Conservation (phyloP, 2,888 invertebrate genomes). For the Tromatobia lineatoria region DNA sequence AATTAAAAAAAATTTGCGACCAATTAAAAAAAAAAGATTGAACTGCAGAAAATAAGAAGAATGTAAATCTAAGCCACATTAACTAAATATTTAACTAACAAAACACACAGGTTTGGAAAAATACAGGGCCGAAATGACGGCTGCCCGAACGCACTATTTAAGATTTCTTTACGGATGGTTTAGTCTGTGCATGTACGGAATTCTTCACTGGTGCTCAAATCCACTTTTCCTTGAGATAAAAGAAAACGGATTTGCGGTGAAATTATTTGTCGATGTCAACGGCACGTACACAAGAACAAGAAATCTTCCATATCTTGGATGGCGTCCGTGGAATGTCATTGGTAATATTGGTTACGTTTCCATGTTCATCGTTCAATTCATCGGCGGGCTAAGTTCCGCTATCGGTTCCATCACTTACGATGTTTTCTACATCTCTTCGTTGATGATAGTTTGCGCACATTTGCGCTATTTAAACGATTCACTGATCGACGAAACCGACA, state of each 20-base stretch:
- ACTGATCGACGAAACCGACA: conserved; percentile 50
- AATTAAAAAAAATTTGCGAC: too few relatives aligned
- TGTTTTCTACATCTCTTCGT: conserved; percentile 70
- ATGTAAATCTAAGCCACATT: too few relatives aligned
- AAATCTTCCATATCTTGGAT: conserved; percentile 71
- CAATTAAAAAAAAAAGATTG: too few relatives aligned
- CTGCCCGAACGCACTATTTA: conserved; percentile 53
- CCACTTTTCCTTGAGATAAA: conserved; percentile 68
- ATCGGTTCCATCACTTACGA: conserved; percentile 73
- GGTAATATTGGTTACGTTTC: conserved; percentile 64
- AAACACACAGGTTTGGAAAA: conserved; percentile 48
- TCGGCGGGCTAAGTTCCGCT: conserved; percentile 70
- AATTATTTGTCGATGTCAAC: conserved; percentile 23
- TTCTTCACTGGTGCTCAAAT: conserved; percentile 74
- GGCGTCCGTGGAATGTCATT: conserved; percentile 72
- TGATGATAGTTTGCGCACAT: conserved; percentile 71
- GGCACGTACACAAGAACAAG: conserved; percentile 42
- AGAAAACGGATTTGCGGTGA: conserved; percentile 40
- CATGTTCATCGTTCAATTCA: conserved; percentile 71
- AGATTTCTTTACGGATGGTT: conserved; percentile 70
- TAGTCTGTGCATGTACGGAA: conserved; percentile 67
- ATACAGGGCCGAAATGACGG: conserved; percentile 61
- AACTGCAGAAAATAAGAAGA: too few relatives aligned
- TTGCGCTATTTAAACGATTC: conserved; percentile 71
- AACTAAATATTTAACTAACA: neutral